phyloP scores from a whole-genome alignment of 2,888 invertebrate genomes.

The Campopleginae sp. region DNA sequence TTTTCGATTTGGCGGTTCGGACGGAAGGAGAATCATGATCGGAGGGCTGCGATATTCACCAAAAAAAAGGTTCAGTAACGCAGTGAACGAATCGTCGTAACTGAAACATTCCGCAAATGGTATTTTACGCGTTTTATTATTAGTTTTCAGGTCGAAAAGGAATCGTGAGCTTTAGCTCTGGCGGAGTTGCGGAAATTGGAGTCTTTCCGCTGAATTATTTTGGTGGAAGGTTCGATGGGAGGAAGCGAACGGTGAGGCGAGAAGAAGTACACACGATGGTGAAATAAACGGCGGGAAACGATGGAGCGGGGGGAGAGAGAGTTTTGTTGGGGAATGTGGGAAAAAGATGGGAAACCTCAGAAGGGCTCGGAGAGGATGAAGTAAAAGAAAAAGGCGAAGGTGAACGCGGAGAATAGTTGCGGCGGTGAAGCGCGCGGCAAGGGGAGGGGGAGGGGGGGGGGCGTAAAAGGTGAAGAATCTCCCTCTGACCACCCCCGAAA shows the following conservation, averaged over 20 bases:
- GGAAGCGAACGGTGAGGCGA: constrained; percentile 3
- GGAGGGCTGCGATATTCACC: not conserved
- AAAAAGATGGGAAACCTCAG: not conserved
- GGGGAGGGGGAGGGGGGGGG: no score
- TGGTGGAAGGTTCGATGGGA: constrained; percentile 39
- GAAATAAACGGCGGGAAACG: constrained; percentile 21
- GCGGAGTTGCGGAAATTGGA: constrained; percentile 39
- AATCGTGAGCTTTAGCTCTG: constrained; percentile 8
- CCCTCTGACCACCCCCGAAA: constrained; percentile 47
- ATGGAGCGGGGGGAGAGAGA: not conserved
- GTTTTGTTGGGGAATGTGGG: constrained; percentile 20
- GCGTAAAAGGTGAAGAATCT: constrained; percentile 50
- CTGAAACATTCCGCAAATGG: not conserved
- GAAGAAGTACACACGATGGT: constrained; percentile 14
- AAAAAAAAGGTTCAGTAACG: not conserved
- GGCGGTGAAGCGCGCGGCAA: constrained; percentile 27
- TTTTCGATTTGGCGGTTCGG: not conserved
- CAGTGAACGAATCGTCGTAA: not conserved
- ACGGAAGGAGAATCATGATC: not conserved
- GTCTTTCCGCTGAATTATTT: constrained; percentile 54
- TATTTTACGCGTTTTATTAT: constrained; percentile 17
- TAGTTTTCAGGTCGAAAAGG: not conserved
- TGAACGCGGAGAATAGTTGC: constrained; percentile 44
- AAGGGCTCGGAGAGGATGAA: constrained; percentile 8
- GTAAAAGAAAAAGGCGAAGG: constrained; percentile 42